A percentile compares a stretch with the other conserved stretches of the same genome.
phyloP scores from a whole-genome alignment of 2,888 invertebrate genomes.

The Acanthopleura granulata region DNA sequence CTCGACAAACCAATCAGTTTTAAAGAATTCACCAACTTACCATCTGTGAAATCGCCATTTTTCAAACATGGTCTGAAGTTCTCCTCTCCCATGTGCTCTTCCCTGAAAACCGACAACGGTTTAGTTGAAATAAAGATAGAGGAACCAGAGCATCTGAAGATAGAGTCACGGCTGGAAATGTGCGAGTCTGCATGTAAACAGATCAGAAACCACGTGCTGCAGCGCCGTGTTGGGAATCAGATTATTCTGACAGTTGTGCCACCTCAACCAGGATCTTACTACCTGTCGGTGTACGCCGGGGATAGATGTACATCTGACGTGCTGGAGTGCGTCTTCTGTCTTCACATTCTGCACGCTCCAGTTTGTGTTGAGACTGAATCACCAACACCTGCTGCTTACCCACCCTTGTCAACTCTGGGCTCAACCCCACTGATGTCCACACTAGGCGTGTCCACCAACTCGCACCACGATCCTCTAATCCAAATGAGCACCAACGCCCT shows the following conservation, averaged over 20 bases:
- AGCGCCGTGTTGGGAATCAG: conserved; percentile 25
- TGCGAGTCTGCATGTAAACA: neutral
- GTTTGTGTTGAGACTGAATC: neutral
- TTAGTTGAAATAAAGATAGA: conserved; percentile 33
- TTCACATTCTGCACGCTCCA: conserved; percentile 28
- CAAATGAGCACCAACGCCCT: conserved; percentile 20
- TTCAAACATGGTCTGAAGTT: conserved; percentile 42
- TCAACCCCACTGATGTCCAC: neutral
- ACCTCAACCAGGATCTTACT: conserved; percentile 60
- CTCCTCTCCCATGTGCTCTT: conserved; percentile 23
- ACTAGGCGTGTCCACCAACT: neutral
- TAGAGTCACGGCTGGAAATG: neutral
- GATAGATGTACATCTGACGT: conserved; percentile 34
- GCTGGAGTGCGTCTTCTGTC: conserved; percentile 42
- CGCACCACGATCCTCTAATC: conserved; percentile 16
- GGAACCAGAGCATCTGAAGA: neutral
- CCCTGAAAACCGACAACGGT: conserved; percentile 33
- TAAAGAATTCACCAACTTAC: conserved; percentile 65
- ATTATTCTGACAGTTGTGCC: conserved; percentile 55
- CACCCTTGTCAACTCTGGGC: neutral
- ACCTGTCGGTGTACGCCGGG: conserved; percentile 56
- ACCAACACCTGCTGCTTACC: neutral
- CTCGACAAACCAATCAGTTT: conserved; percentile 62
- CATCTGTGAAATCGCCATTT: conserved; percentile 66
- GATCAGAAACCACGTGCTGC: conserved; percentile 25